Base-by-base conservation (phyloP, 2,113 vertebrate species). In the Glaucidium brasilianum region DNA sequence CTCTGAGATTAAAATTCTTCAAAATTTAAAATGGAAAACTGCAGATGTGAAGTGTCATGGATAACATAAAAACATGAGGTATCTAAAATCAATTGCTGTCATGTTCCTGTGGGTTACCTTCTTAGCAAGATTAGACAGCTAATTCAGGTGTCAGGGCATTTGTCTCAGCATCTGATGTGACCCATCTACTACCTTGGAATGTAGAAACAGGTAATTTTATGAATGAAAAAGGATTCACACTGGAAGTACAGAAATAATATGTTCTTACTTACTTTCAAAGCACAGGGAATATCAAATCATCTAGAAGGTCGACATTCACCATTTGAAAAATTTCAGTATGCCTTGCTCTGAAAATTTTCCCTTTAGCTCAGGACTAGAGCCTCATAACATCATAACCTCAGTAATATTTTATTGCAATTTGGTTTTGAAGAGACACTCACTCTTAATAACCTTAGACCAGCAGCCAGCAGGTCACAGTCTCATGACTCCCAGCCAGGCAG, bases 51-150 rank as follows among this genome's bases (percentile, higher is more conserved):
- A 18, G 11, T 82, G 77, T 76, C 89, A 91, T 13, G n/a, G 34
- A 75, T 12, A 63, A 20, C 39, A 83, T 71, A 29, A 81, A 81
- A 94, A 92, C 67, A 71, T 9, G 34, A 92, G 14, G 11, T 37
- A 62, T 79, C 41, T 72, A 69, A 90, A 95, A 97, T 76, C 86
- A 87, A 77, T 66, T 77, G 45, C 45, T 88, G 74, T 71, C 62
- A 27, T 85, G 69, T 76, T 92, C 55, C n/a, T 90, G 41, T 60
- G 69, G 11, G 63, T 73, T 91, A 76, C 80, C 47, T 62, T 90
- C 91, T 90, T 77, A 85, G 63, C 49, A 64, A 89, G 69, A 85
- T 84, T 88, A 87, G 64, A 62, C 18, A 76, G 41, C n/a, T 82
- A 73, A 90, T 68, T 87, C 74, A 90, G 53, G 76, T 68, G 29